phyloP scores from a whole-genome alignment of 2,888 invertebrate genomes.

The Corythucha ciliata region DNA sequence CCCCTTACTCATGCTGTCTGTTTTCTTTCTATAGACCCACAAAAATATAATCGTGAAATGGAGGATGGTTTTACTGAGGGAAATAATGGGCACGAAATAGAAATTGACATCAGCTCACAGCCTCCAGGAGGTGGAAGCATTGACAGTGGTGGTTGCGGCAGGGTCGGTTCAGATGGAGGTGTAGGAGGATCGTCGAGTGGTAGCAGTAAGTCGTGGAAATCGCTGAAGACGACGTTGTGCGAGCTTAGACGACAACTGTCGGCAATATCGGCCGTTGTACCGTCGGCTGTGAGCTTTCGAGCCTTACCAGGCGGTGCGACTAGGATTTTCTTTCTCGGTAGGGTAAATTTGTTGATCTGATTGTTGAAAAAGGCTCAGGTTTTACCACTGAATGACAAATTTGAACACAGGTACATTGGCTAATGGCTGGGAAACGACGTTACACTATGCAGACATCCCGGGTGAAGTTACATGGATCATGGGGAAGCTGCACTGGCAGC shows the following conservation, averaged over 20 bases:
- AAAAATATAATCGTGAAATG: constrained; percentile 40
- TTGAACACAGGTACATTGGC: constrained; percentile 54
- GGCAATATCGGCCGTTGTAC: constrained; percentile 69
- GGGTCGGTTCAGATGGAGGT: too few relatives aligned
- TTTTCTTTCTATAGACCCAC: too few relatives aligned
- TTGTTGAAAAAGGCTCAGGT: background rate
- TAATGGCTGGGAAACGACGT: constrained; percentile 81
- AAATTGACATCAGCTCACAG: constrained; percentile 4
- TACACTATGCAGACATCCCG: constrained; percentile 72
- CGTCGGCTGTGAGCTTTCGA: constrained; percentile 71
- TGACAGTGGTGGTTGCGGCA: too few relatives aligned
- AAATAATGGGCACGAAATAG: constrained; percentile 19
- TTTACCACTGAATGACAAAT: constrained; percentile 37
- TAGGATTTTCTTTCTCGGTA: constrained; percentile 73
- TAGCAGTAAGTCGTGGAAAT: constrained; percentile 63
- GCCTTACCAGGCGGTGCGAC: constrained; percentile 67
- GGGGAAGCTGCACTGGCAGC: constrained; percentile 64
- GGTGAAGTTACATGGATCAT: constrained; percentile 31
- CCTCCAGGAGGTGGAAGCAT: constrained; percentile 15
- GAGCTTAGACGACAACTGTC: constrained; percentile 51
- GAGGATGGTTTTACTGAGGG: constrained; percentile 31
- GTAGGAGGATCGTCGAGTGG: too few relatives aligned
- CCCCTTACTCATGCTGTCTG: too few relatives aligned
- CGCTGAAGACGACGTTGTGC: constrained; percentile 67
- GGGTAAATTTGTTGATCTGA: background rate